A percentile compares a stretch with the other conserved stretches of the same genome.
phyloP scores from a whole-genome alignment of 2,888 invertebrate species.

The Dendrolimus houi region DNA sequence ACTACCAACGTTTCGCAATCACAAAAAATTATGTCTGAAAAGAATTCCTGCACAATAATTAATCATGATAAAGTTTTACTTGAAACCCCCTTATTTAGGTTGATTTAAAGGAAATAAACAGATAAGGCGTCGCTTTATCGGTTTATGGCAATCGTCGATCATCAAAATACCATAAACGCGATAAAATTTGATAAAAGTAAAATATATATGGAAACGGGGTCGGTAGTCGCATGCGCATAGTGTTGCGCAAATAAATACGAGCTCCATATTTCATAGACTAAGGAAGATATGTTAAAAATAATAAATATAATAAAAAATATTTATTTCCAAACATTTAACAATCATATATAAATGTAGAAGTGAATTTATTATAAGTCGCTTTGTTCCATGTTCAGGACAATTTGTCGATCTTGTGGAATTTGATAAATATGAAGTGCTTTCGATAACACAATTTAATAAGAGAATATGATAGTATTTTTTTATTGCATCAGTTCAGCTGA shows the following conservation, averaged over 20 bases:
- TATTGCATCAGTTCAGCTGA: too few relatives aligned
- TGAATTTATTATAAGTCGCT: too few relatives aligned
- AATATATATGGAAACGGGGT: not conserved
- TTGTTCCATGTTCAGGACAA: too few relatives aligned
- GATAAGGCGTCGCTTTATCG: slow-evolving; percentile 20
- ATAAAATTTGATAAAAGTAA: not conserved
- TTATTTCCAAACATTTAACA: too few relatives aligned
- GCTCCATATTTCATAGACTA: not conserved
- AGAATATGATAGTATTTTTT: too few relatives aligned
- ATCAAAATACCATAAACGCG: slow-evolving; percentile 7
- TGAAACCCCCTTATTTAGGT: slow-evolving; percentile 28
- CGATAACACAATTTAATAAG: too few relatives aligned
- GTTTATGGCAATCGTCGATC: slow-evolving; percentile 35
- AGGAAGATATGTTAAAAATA: not conserved
- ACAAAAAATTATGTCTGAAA: not conserved
- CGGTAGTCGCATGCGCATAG: not conserved
- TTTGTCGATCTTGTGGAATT: too few relatives aligned
- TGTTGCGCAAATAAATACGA: not conserved
- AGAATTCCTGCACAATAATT: not conserved
- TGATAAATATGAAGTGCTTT: too few relatives aligned
- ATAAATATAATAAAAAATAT: too few relatives aligned
- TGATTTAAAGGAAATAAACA: slow-evolving; percentile 27
- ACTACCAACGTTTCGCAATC: too few relatives aligned
- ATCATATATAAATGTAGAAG: too few relatives aligned
- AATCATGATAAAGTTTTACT: slow-evolving; percentile 16